Conservation (phyloP, 2,113 vertebrate genomes). For the Ascaphus truei region DNA sequence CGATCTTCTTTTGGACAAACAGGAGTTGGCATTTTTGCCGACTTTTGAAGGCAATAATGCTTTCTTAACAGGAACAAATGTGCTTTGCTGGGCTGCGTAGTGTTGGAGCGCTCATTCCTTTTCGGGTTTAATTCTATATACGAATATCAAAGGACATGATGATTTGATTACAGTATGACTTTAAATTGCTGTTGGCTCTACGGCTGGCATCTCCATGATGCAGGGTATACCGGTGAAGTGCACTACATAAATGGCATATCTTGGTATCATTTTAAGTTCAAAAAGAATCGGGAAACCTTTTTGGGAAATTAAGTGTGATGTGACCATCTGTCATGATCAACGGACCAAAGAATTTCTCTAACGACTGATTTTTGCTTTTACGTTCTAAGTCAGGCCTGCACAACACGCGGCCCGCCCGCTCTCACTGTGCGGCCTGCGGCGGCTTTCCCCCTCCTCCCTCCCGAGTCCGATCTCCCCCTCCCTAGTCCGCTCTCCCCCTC, state of each 20-base stretch:
- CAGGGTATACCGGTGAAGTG: not conserved
- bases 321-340: not conserved
- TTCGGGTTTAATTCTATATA: conserved; percentile 17
- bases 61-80: conserved; percentile 15
- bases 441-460: too few species aligned
- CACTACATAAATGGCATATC: not conserved
- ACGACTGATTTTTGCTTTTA: not conserved
- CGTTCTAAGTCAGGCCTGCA: too few species aligned
- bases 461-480: too few species aligned
- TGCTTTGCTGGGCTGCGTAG: not conserved
- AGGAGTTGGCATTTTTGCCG: conserved; percentile 22
- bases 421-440: too few species aligned
- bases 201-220: not conserved
- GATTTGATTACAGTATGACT: conserved; percentile 10
- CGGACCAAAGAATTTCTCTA: not conserved
- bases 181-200: conserved; percentile 12
- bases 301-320: not conserved
- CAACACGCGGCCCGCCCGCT: too few species aligned
- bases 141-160: conserved; percentile 8
- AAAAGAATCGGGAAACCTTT: not conserved
- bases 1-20: conserved; percentile 23
- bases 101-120: conserved; percentile 5
- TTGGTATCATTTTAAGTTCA: not conserved
- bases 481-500: too few species aligned
- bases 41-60: conserved; percentile 8